Conservation (phyloP, 2,797 vertebrate genomes). For the Anguilla pacifica region DNA sequence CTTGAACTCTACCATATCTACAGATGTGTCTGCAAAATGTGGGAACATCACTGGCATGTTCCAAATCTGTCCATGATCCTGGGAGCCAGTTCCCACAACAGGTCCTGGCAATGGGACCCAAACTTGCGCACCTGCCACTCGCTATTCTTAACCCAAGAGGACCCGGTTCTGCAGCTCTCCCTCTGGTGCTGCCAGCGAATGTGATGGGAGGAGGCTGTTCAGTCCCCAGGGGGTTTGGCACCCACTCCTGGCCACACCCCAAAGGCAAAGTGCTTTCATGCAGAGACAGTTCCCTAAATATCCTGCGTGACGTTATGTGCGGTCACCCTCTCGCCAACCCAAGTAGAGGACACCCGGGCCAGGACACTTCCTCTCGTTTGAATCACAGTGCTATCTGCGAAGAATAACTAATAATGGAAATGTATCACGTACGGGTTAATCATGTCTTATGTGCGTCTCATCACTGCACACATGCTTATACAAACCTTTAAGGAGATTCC, state of each 20-base stretch:
- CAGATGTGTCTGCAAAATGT: not conserved
- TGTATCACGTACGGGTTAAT: not conserved
- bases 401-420: too few relatives aligned
- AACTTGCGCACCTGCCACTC: not conserved
- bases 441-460: not conserved
- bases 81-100: not conserved
- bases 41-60: not conserved
- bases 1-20: not conserved
- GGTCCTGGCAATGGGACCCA: not conserved
- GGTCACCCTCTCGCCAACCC: not conserved
- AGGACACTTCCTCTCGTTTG: not conserved
- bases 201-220: not conserved
- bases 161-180: not conserved
- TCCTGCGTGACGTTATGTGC: not conserved
- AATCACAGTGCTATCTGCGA: not conserved
- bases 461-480: not conserved
- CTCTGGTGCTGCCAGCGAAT: not conserved
- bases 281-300: constrained; percentile 13
- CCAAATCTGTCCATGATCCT: not conserved
- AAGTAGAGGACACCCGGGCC: not conserved
- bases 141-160: constrained; percentile 17
- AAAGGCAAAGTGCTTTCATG: not conserved
- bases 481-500: not conserved
- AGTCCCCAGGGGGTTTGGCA: not conserved
- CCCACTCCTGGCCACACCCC: not conserved